Evolutionary conservation across 2,113 vertebrate genomes (phyloP).

Genomic region (Laticauda laticaudata): DNA sequence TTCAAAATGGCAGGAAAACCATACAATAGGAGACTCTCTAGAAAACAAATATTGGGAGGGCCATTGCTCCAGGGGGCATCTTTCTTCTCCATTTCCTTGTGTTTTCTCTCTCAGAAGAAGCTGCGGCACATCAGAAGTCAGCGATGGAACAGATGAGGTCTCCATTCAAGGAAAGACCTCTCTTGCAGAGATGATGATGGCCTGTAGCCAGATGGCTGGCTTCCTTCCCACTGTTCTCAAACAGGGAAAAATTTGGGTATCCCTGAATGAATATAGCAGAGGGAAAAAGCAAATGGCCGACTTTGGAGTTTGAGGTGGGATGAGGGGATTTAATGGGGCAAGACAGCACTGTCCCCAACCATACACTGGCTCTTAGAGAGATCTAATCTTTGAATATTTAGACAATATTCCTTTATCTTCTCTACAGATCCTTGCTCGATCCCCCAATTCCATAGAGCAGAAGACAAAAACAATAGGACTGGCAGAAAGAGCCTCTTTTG

Average conservation of each 20-base stretch:
- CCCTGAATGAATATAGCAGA: conserved; percentile 11
- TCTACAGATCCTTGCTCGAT: conserved; percentile 52
- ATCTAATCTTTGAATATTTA: conserved; percentile 64
- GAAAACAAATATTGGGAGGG: neutral
- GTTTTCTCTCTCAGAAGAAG: neutral
- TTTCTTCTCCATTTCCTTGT: neutral
- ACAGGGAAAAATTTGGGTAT: too few species aligned
- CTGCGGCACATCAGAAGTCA: too few species aligned
- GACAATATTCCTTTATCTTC: conserved; percentile 60
- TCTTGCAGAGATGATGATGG: neutral
- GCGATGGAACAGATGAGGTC: neutral
- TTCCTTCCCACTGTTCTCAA: neutral
- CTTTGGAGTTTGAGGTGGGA: neutral
- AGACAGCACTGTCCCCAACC: conserved; percentile 39
- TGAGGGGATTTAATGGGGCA: conserved; percentile 2
- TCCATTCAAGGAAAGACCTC: neutral
- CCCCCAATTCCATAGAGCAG: conserved; percentile 57
- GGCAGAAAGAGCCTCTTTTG: conserved; percentile 16
- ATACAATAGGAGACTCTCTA: neutral
- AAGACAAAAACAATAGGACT: conserved; percentile 54
- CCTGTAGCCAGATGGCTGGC: neutral
- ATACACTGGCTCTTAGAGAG: conserved; percentile 37
- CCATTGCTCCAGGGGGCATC: neutral
- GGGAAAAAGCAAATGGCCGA: conserved; percentile 9
- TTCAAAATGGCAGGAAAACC: neutral